Evolutionary conservation across 1,140 invertebrate species (phyloP), one percentile per base, ranked within the genome.

Genomic region (Cydia pomonella): DNA sequence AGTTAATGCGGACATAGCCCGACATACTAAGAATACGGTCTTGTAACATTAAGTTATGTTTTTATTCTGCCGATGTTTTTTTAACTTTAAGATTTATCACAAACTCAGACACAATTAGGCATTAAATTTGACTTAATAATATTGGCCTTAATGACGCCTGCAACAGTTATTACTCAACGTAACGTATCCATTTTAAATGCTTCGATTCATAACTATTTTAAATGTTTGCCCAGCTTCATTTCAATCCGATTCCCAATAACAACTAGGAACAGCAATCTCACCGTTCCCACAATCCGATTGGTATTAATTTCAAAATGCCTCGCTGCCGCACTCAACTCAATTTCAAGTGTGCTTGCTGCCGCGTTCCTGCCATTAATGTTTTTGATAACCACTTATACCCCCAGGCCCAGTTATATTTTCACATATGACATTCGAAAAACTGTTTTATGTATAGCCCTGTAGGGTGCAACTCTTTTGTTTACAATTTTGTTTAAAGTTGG

Each of bases 311-410:
- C 80, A 75, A 83, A 85, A 77, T 79, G 66, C 73, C 76, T 73
- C 77, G 77, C 74, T 75, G 78, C 79, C 77, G 76, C 75, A 77
- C 75, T 72, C 62, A 77, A 78, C 79, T 75, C 82, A 76, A 82
- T 82, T 81, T 84, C 77, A 80, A 84, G 82, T 76, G 80, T 75
- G 77, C 78, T 83, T 78, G 33, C 29, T 13, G 33, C 64, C 27
- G 64, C 27, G 63, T 79, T 79, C 80, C 87, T 85, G 85, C 88
- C 86, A 86, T 89, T 91, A 89, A 84, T 82, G 76, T 87, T 87
- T 66, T 85, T 84, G 82, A 88, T 87, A 84, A 85, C 88, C 87
- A 89, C 89, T 91, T 79, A 79, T 76, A 77, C 80, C 79, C 82
- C 80, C 78, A 44, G 13, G 13, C 64, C 41, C 38, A 9, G 16